Percentiles rank a stretch among this genome's conserved stretches.
Conservation (phyloP, 2,113 vertebrate genomes). For the Amphiprion ocellaris region DNA sequence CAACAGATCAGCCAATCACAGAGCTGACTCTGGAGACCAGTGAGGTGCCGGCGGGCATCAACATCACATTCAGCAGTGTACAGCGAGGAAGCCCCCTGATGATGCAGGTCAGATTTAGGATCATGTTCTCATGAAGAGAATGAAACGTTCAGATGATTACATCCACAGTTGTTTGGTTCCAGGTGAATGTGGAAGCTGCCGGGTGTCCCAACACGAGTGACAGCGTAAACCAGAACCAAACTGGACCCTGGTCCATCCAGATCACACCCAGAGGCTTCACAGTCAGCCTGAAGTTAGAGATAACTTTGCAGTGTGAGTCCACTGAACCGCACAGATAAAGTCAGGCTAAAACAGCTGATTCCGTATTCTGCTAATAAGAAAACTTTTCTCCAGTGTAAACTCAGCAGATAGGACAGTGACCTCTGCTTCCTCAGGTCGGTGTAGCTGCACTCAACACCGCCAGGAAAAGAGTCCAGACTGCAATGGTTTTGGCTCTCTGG, state of each 20-base stretch:
- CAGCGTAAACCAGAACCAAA: constrained; percentile 45
- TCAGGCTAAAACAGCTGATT: too few species aligned
- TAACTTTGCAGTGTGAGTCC: constrained; percentile 56
- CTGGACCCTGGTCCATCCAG: constrained; percentile 52
- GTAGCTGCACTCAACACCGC: constrained; percentile 40
- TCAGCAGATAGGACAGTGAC: not conserved
- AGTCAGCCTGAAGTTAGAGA: constrained; percentile 47
- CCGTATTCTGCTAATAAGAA: too few species aligned
- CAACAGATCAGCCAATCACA: constrained; percentile 22
- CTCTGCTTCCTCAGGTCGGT: constrained; percentile 47
- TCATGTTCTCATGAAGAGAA: not conserved
- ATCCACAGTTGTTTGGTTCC: not conserved
- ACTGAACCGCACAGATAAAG: not conserved
- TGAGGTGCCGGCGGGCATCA: constrained; percentile 37
- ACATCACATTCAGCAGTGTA: constrained; percentile 49
- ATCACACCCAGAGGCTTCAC: constrained; percentile 55
- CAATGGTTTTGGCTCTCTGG: constrained; percentile 20
- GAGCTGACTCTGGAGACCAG: constrained; percentile 42
- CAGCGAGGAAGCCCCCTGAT: constrained; percentile 17
- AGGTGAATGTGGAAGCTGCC: constrained; percentile 57
- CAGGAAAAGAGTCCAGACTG: constrained; percentile 60
- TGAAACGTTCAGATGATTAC: not conserved
- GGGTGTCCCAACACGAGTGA: constrained; percentile 39
- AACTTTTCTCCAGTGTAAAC: not conserved
- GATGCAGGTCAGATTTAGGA: constrained; percentile 23